A percentile compares a stretch with the other conserved stretches of the same genome.
Evolutionary conservation across 2,797 vertebrate genomes (phyloP).

Genomic region (Fratercula arctica): DNA sequence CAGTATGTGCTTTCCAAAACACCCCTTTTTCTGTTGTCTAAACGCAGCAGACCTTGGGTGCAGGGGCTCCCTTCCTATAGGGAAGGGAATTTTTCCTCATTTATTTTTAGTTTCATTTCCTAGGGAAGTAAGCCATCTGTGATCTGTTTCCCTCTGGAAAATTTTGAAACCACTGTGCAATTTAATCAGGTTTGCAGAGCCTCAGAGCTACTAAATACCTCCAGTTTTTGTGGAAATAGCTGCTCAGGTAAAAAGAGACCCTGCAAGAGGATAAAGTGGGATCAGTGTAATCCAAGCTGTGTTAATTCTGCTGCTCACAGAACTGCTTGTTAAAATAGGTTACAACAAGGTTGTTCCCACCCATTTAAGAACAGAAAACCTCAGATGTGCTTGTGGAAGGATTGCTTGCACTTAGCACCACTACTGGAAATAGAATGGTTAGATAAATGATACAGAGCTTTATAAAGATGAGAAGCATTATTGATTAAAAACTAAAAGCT

Average conservation of each 20-base stretch:
- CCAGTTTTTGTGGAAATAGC: not conserved
- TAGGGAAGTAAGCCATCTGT: not conserved
- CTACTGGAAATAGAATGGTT: not conserved
- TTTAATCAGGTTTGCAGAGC: not conserved
- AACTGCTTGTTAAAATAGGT: not conserved
- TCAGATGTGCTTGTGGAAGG: not conserved
- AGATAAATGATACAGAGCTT: not conserved
- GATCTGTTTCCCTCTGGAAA: not conserved
- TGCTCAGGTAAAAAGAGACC: not conserved
- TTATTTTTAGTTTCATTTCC: constrained; percentile 49
- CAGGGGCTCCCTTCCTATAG: not conserved
- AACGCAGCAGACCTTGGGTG: not conserved
- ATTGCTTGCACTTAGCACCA: not conserved
- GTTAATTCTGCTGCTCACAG: not conserved
- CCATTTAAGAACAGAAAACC: not conserved
- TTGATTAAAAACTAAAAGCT: not conserved
- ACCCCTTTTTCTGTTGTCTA: not conserved
- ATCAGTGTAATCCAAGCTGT: not conserved
- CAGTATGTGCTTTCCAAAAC: not conserved
- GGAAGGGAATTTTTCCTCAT: not conserved
- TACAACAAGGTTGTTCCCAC: not conserved
- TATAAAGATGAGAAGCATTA: not conserved
- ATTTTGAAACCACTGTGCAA: not conserved
- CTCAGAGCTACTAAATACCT: not conserved
- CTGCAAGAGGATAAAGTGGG: not conserved